These are phyloP conservation scores for Columba livia DNA, from an alignment of 2,113 vertebrate genomes.

Conservation along the genomic window DNA sequence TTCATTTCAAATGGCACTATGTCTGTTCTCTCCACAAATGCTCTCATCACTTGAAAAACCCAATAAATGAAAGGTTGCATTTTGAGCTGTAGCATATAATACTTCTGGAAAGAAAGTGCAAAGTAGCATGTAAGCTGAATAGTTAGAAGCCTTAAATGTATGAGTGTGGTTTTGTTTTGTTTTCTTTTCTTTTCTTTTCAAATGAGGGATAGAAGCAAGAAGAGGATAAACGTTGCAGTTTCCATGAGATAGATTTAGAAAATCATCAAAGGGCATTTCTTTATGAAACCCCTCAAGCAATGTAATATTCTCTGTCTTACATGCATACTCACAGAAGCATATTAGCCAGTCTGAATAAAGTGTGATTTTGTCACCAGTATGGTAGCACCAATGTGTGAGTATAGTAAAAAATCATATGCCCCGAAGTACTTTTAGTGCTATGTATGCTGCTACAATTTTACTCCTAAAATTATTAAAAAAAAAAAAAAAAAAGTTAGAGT, in stretches of 20 bases:
- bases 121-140: accelerated
- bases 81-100: neutral
- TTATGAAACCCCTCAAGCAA: neutral
- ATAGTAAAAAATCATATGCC: neutral
- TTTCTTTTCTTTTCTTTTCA: neutral
- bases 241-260: neutral
- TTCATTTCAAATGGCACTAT: neutral
- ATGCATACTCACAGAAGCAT: neutral
- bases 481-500: neutral
- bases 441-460: neutral
- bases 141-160: neutral
- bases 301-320: neutral
- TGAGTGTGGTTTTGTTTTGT: neutral
- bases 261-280: neutral
- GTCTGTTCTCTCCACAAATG: neutral
- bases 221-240: neutral
- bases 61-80: neutral
- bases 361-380: neutral
- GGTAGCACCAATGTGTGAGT: neutral
- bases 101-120: neutral
- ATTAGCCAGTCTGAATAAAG: neutral
- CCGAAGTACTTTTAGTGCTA: neutral
- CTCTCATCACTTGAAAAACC: neutral
- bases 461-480: neutral
- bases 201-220: neutral